These are phyloP conservation scores for Drosophila pruinosa DNA, from an alignment of 1,140 invertebrate genomes.

Conservation along the genomic window DNA sequence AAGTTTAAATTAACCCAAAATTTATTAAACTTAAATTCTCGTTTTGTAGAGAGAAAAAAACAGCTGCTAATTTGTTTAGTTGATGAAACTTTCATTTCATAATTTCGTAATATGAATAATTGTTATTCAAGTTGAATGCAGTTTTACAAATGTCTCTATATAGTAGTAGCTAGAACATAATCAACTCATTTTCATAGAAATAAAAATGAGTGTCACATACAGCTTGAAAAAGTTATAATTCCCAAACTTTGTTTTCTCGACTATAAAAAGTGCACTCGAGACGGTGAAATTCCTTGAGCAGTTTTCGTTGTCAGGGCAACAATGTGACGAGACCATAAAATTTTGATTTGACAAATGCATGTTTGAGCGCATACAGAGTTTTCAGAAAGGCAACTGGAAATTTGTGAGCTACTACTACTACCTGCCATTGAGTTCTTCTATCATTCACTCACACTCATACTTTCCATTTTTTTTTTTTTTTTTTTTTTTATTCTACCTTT, in stretches of 20 bases:
- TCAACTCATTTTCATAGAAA: neutral
- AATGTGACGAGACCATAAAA: conserved; percentile 77
- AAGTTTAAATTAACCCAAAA: too few species aligned
- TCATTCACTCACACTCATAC: too few species aligned
- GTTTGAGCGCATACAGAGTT: conserved; percentile 60
- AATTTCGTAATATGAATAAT: too few species aligned
- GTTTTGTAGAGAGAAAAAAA: too few species aligned
- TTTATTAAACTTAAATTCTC: too few species aligned
- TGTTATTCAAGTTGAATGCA: too few species aligned
- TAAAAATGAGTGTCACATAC: neutral
- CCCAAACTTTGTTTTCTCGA: conserved; percentile 1
- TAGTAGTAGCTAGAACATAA: neutral
- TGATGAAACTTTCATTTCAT: too few species aligned
- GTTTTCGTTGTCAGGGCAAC: conserved; percentile 57
- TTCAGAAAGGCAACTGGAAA: conserved; percentile 36
- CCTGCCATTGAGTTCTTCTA: conserved; percentile 52
- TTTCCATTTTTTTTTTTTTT: conserved; percentile 22
- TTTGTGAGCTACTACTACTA: conserved; percentile 41
- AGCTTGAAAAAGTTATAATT: conserved; percentile 10
- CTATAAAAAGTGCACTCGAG: conserved; percentile 62
- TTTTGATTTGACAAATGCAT: conserved; percentile 80
- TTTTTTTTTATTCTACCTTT: conserved; percentile 21
- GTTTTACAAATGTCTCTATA: neutral
- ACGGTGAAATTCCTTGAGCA: conserved; percentile 42
- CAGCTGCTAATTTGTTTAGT: too few species aligned